Evolutionary conservation across 37 sponge, comb jelly and placozoan genomes (phyloP).

Genomic region (Beroe ovata): DNA sequence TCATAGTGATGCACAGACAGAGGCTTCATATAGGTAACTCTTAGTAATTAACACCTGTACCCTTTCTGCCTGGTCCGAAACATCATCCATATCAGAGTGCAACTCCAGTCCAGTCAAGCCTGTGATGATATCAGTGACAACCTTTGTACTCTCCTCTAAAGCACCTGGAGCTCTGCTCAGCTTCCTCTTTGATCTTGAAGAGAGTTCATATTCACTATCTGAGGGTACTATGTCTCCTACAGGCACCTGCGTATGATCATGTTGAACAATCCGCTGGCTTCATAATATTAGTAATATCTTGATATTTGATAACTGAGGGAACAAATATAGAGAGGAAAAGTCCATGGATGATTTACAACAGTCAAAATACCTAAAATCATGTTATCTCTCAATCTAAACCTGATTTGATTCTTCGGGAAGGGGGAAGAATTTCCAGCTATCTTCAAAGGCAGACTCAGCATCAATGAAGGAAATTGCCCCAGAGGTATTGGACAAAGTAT

Average conservation of each 20-base stretch:
- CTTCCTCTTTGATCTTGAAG: slow-evolving; percentile 20
- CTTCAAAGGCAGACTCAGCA: neutral
- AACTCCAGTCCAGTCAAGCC: slow-evolving; percentile 2
- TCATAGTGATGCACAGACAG: neutral
- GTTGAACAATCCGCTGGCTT: neutral
- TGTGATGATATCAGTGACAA: slow-evolving; percentile 7
- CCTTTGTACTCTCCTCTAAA: neutral
- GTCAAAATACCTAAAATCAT: too few species aligned
- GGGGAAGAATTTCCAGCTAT: neutral
- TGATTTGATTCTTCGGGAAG: neutral
- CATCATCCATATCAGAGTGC: slow-evolving; percentile 6
- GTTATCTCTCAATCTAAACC: too few species aligned
- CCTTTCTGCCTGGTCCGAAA: too few species aligned
- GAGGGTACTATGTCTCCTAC: neutral
- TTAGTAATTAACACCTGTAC: too few species aligned
- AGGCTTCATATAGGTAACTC: too few species aligned
- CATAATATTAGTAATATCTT: neutral
- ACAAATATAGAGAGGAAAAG: neutral
- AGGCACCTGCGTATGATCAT: neutral
- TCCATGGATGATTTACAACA: neutral
- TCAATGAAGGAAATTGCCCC: neutral
- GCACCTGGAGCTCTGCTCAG: slow-evolving; percentile 6
- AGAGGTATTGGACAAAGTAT: neutral
- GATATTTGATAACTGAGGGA: neutral
- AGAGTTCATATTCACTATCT: slow-evolving; percentile 10